phyloP scores from a whole-genome alignment of 2,888 invertebrate genomes.

The Linnaemya tessellans region DNA sequence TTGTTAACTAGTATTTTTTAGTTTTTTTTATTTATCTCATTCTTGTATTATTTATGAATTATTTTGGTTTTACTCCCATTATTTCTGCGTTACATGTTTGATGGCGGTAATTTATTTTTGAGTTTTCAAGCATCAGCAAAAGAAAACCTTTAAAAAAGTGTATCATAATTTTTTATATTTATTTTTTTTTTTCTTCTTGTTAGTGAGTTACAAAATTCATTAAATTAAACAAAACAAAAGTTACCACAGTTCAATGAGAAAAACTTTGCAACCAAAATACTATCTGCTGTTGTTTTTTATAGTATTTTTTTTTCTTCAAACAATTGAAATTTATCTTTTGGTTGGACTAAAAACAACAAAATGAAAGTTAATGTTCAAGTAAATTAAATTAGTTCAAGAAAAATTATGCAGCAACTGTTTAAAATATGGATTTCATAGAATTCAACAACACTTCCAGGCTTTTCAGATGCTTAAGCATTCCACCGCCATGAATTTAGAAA shows the following conservation, averaged over 20 bases:
- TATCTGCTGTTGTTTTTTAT: background rate
- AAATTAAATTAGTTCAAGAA: background rate
- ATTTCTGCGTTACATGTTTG: constrained; percentile 51
- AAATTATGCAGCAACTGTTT: background rate
- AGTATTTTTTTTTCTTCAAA: constrained; percentile 2
- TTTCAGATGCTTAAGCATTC: no score
- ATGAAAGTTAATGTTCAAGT: constrained; percentile 2
- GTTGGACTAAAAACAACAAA: constrained; percentile 5
- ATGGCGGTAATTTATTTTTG: constrained; percentile 48
- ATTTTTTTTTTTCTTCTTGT: background rate
- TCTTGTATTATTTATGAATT: constrained; percentile 22
- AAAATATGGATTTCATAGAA: background rate
- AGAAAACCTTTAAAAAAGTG: constrained; percentile 1
- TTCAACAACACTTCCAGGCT: background rate
- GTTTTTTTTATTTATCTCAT: background rate
- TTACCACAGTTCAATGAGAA: constrained; percentile 40
- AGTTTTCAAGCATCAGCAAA: background rate
- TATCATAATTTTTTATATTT: constrained; percentile 3
- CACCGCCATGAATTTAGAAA: no score
- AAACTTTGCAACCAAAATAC: background rate
- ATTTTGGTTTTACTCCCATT: constrained; percentile 19
- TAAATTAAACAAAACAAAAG: constrained; percentile 29
- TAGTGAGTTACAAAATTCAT: constrained; percentile 45
- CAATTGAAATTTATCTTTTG: constrained; percentile 17
- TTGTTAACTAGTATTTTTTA: constrained; percentile 16